phyloP scores from a whole-genome alignment of 35 echinoderm and acorn worm genomes.

The Apostichopus californicus region DNA sequence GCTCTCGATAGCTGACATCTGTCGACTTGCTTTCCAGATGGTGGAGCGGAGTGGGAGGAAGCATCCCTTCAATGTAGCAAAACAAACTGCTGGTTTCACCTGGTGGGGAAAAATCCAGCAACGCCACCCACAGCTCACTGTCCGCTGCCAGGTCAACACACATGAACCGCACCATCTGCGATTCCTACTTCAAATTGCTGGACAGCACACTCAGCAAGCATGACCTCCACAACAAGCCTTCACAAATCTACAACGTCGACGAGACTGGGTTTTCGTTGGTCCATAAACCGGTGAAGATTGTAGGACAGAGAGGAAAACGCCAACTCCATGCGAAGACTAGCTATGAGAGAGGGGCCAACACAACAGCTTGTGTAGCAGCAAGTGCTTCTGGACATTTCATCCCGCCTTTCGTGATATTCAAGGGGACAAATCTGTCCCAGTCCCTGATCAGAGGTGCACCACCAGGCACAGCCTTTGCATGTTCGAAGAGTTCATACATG shows the following conservation, averaged over 20 bases:
- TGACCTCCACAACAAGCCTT: conserved; percentile 22
- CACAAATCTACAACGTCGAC: conserved; percentile 42
- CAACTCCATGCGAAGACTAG: conserved; percentile 25
- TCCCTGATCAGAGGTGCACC: conserved; percentile 2
- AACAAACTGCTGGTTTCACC: conserved; percentile 17
- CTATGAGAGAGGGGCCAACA: conserved; percentile 20
- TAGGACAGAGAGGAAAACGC: conserved; percentile 37
- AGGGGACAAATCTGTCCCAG: conserved; percentile 8
- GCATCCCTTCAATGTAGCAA: conserved; percentile 26
- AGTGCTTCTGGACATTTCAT: conserved; percentile 32
- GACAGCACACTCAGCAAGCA: conserved; percentile 14
- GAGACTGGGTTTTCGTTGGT: conserved; percentile 49
- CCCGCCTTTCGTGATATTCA: conserved; percentile 53
- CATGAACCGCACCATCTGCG: conserved; percentile 27
- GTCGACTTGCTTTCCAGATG: conserved; percentile 36
- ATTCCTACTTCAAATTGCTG: conserved; percentile 28
- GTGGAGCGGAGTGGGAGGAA: conserved; percentile 25
- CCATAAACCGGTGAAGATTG: conserved; percentile 41
- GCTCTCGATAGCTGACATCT: conserved; percentile 7
- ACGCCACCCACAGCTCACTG: conserved; percentile 41
- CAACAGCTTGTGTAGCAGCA: background rate
- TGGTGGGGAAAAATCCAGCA: conserved; percentile 31
- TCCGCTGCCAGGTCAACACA: conserved; percentile 8
- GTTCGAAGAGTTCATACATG: background rate
- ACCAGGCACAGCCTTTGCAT: conserved; percentile 10